These are phyloP conservation scores for Lacerta viridis DNA, from an alignment of 2,797 vertebrate species.

Conservation along the genomic window DNA sequence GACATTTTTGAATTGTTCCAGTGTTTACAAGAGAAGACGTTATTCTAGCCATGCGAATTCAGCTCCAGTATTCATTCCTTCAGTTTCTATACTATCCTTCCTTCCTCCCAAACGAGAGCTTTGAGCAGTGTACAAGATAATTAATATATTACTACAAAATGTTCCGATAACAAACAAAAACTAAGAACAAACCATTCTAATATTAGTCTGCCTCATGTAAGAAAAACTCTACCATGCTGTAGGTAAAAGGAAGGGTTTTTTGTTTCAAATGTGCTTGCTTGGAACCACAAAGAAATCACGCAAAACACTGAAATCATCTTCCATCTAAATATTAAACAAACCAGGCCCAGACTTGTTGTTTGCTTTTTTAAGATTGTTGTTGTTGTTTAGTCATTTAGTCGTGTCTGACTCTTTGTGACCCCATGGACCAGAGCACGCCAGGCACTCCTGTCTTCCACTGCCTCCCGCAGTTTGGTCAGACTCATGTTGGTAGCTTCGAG, in stretches of 20 bases:
- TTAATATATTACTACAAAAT: too few species aligned
- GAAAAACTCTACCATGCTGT: slow-evolving; percentile 26
- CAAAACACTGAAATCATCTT: slow-evolving; percentile 43
- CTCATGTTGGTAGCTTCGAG: too few species aligned
- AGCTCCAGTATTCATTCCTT: too few species aligned
- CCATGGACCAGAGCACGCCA: too few species aligned
- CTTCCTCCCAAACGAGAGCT: too few species aligned
- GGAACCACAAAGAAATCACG: slow-evolving; percentile 43
- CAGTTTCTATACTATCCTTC: too few species aligned
- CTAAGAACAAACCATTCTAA: slow-evolving; percentile 35
- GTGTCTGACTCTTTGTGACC: too few species aligned
- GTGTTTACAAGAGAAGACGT: slow-evolving; percentile 63
- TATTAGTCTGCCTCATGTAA: slow-evolving; percentile 36
- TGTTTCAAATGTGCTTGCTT: slow-evolving; percentile 55
- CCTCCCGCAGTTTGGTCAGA: too few species aligned
- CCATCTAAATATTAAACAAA: slow-evolving; percentile 43
- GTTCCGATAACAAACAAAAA: not conserved
- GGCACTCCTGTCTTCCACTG: too few species aligned
- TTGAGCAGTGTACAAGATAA: too few species aligned
- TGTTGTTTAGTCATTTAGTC: too few species aligned
- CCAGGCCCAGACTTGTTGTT: slow-evolving; percentile 26
- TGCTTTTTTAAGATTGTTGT: not conserved
- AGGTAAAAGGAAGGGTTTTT: slow-evolving; percentile 12
- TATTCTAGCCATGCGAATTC: slow-evolving; percentile 55
- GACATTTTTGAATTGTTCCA: slow-evolving; percentile 50